These are phyloP conservation scores for Falco punctatus DNA, from an alignment of 2,113 vertebrate genomes.

Conservation along the genomic window DNA sequence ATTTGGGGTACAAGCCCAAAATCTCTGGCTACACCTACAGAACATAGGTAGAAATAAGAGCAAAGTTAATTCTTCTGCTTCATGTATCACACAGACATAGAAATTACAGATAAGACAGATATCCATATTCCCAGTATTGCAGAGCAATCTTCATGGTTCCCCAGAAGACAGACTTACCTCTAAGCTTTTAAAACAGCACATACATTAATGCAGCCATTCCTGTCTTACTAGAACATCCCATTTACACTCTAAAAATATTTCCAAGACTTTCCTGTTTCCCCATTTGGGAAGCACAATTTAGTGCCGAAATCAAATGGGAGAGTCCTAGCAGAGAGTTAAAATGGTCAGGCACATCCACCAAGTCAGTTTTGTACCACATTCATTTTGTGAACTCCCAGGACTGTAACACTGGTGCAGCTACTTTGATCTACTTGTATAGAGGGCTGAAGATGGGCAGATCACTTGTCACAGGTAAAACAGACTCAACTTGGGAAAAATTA, in stretches of 20 bases:
- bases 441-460: neutral
- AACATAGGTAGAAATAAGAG: neutral
- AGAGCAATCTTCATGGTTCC: neutral
- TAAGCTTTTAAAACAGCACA: neutral
- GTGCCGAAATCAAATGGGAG: neutral
- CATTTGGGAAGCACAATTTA: neutral
- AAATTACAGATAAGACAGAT: neutral
- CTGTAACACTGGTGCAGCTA: neutral
- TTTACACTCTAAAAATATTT: neutral
- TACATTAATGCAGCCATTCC: neutral
- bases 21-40: neutral
- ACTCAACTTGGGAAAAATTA: neutral
- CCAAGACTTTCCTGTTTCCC: neutral
- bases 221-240: neutral
- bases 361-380: neutral
- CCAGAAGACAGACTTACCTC: neutral
- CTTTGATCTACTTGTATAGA: neutral
- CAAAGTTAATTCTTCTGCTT: neutral
- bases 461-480: neutral
- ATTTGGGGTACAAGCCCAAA: neutral
- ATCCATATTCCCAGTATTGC: neutral
- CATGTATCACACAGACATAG: neutral
- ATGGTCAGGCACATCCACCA: neutral
- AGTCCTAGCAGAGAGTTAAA: neutral
- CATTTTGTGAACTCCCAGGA: neutral